Percentiles rank a stretch among this genome's conserved stretches.
Conservation (phyloP, 2,113 vertebrate species). For the Rostratula benghalensis region DNA sequence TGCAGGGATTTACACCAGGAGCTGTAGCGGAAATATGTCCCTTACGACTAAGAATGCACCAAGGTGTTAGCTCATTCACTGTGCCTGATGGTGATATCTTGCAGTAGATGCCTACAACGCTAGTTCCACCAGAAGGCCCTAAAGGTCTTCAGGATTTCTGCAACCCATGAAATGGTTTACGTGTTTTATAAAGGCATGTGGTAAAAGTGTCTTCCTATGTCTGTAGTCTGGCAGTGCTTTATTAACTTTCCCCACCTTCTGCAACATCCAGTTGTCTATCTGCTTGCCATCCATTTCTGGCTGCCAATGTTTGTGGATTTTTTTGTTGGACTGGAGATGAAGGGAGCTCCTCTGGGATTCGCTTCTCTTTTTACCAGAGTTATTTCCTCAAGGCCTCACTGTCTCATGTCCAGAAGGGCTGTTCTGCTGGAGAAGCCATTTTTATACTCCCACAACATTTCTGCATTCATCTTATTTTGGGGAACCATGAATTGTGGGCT, state of each 20-base stretch:
- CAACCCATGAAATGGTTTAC: not conserved
- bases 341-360: not conserved
- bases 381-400: not conserved
- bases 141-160: not conserved
- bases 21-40: not conserved
- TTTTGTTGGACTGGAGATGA: not conserved
- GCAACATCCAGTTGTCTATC: not conserved
- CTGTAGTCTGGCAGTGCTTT: not conserved
- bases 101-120: not conserved
- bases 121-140: not conserved
- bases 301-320: not conserved
- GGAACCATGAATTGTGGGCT: not conserved
- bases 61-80: not conserved
- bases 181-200: not conserved
- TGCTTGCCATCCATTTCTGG: not conserved
- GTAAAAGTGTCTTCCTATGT: not conserved
- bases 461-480: not conserved
- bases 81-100: not conserved
- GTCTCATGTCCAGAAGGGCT: fast-evolving
- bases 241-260: not conserved
- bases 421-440: not conserved
- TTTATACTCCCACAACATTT: not conserved
- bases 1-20: not conserved
- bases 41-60: not conserved
- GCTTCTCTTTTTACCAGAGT: not conserved